Percentiles rank a stretch among this genome's conserved stretches.
These are phyloP conservation scores for Chrysaora quinquecirrha DNA, from an alignment of 30 jellyfish, hydroid and myxozoan species.

Conservation along the genomic window DNA sequence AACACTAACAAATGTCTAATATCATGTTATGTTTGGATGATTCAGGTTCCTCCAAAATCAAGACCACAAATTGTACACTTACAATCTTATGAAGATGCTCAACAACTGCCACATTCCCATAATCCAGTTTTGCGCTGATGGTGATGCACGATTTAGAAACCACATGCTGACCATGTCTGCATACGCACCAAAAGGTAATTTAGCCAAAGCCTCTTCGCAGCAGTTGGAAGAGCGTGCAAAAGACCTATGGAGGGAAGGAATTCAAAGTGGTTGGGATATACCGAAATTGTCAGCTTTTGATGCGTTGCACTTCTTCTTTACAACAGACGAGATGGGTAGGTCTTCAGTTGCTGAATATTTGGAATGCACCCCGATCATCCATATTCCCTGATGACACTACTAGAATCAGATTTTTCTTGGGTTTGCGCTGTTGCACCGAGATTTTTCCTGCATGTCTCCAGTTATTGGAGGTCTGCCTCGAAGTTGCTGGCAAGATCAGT, in stretches of 20 bases:
- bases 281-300: slow-evolving; percentile 9
- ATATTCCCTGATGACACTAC: not conserved
- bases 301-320: not conserved
- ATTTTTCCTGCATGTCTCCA: not conserved
- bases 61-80: slow-evolving; percentile 18
- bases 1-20: not conserved
- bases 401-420: not conserved
- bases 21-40: not conserved
- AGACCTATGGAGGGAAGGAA: not conserved
- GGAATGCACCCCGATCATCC: no score
- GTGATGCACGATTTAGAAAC: slow-evolving; percentile 22
- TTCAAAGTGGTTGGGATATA: not conserved
- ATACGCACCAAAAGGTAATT: not conserved
- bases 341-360: no score
- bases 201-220: no score
- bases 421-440: not conserved
- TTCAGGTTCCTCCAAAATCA: slow-evolving; percentile 19
- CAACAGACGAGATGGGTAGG: slow-evolving; percentile 18
- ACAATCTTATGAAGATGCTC: no score
- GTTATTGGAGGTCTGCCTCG: slow-evolving; percentile 44
- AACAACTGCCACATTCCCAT: slow-evolving; percentile 12
- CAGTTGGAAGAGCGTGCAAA: not conserved
- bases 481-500: slow-evolving; percentile 25
- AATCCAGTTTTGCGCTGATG: slow-evolving; percentile 2
- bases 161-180: slow-evolving; percentile 32